Percentiles rank a stretch among this genome's conserved stretches.
These are phyloP conservation scores for Lamproptera curius DNA, from an alignment of 2,888 invertebrate species.

Conservation along the genomic window DNA sequence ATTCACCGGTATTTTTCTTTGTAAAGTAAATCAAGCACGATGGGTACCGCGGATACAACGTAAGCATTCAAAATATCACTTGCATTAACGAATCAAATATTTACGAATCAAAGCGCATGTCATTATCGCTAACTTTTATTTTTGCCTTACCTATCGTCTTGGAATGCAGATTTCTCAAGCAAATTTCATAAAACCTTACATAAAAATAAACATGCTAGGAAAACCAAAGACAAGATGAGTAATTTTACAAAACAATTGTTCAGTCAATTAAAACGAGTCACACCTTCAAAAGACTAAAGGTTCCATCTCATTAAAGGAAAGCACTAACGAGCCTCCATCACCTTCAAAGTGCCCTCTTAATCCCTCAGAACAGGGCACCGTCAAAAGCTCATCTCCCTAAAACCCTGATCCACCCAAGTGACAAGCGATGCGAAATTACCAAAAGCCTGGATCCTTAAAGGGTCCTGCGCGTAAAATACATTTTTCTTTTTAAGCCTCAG, in stretches of 20 bases:
- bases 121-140: too few relatives aligned
- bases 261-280: neutral
- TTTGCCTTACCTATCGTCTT: too few relatives aligned
- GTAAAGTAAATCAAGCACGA: too few relatives aligned
- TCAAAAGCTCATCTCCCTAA: slow-evolving; percentile 23
- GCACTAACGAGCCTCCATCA: slow-evolving; percentile 7
- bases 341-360: slow-evolving; percentile 8
- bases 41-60: too few relatives aligned
- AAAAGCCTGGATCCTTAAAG: slow-evolving; percentile 19
- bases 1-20: too few relatives aligned
- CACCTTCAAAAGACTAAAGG: neutral
- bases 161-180: too few relatives aligned
- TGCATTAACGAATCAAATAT: too few relatives aligned
- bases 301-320: slow-evolving; percentile 6
- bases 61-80: too few relatives aligned
- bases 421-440: slow-evolving; percentile 22
- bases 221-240: too few relatives aligned
- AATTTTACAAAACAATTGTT: neutral
- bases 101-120: too few relatives aligned
- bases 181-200: too few relatives aligned
- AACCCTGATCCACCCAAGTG: slow-evolving; percentile 17
- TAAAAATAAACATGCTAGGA: too few relatives aligned
- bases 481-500: slow-evolving; percentile 22
- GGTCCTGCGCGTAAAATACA: slow-evolving; percentile 24
- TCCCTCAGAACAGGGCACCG: slow-evolving; percentile 20